Conservation (phyloP, 2,888 invertebrate genomes). For the Hirudinaria manillensis region DNA sequence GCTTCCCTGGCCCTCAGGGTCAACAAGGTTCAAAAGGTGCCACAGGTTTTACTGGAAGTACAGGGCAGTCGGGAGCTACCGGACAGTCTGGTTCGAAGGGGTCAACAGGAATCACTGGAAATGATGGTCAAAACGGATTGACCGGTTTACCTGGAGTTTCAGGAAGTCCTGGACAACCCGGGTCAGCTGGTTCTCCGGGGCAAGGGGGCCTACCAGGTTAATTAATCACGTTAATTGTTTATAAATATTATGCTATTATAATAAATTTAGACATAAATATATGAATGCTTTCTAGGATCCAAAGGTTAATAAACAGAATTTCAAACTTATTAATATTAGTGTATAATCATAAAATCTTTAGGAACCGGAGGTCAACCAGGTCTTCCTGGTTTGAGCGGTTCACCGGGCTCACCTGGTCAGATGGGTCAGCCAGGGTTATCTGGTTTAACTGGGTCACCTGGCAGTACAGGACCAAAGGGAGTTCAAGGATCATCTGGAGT, state of each 20-base stretch:
- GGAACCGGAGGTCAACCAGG: slow-evolving; percentile 24
- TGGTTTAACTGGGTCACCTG: slow-evolving; percentile 5
- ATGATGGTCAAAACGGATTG: slow-evolving; percentile 13
- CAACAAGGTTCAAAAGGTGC: slow-evolving; percentile 27
- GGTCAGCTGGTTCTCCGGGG: slow-evolving; percentile 31
- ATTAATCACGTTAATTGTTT: too few species aligned
- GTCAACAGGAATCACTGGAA: slow-evolving; percentile 2
- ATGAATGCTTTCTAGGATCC: too few species aligned
- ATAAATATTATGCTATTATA: too few species aligned
- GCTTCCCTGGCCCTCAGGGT: slow-evolving; percentile 24
- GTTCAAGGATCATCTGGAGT: slow-evolving; percentile 26
- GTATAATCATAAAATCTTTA: not conserved
- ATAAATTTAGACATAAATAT: too few species aligned
- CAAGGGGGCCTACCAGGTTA: slow-evolving; percentile 33
- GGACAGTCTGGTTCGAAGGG: slow-evolving; percentile 34
- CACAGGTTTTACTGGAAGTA: slow-evolving; percentile 26
- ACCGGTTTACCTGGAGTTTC: slow-evolving; percentile 33
- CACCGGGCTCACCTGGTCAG: slow-evolving; percentile 24
- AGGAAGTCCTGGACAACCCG: slow-evolving; percentile 23
- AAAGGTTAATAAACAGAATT: too few species aligned
- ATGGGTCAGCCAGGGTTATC: slow-evolving; percentile 26
- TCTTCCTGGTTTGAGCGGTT: slow-evolving; percentile 10
- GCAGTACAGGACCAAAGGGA: not conserved
- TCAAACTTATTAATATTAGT: not conserved
- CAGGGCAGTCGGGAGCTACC: slow-evolving; percentile 54